A percentile compares a stretch with the other conserved stretches of the same genome.
phyloP scores from a whole-genome alignment of 1,140 invertebrate species.

The Caerostris extrusa region DNA sequence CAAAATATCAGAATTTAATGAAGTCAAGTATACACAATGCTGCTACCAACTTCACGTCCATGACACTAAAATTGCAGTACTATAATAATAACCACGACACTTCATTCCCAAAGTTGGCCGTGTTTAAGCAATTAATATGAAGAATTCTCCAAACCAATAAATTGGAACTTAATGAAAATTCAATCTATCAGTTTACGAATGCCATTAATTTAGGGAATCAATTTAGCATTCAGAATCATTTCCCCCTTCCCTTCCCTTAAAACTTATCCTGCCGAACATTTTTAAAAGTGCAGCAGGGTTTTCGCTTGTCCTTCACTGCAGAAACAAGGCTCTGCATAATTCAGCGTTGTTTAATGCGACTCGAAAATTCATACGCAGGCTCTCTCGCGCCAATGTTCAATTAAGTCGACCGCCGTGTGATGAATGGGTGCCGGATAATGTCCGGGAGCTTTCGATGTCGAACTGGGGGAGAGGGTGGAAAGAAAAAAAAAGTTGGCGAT shows the following conservation, averaged over 20 bases:
- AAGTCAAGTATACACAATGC: not conserved
- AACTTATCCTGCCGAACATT: not conserved
- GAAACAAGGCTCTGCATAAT: conserved; percentile 28
- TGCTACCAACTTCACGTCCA: not conserved
- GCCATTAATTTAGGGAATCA: not conserved
- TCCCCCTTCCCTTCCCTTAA: not conserved
- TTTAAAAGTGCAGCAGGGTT: not conserved
- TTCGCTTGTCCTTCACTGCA: not conserved
- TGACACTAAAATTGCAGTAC: no score
- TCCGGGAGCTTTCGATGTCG: not conserved
- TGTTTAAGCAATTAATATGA: no score
- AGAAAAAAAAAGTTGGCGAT: not conserved
- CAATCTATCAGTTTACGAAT: not conserved
- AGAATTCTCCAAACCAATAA: not conserved
- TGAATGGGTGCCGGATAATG: conserved; percentile 27
- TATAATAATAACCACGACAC: no score
- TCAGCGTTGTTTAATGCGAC: conserved; percentile 39
- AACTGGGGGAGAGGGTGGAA: not conserved
- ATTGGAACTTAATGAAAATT: not conserved
- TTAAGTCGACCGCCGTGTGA: conserved; percentile 17
- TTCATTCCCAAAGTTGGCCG: no score
- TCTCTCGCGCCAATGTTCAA: conserved; percentile 37
- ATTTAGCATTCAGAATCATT: conserved; percentile 34
- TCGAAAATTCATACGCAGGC: conserved; percentile 13
- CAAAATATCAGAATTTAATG: not conserved